Conservation (phyloP, 2,113 vertebrate genomes). For the Australoheros scitulus region DNA sequence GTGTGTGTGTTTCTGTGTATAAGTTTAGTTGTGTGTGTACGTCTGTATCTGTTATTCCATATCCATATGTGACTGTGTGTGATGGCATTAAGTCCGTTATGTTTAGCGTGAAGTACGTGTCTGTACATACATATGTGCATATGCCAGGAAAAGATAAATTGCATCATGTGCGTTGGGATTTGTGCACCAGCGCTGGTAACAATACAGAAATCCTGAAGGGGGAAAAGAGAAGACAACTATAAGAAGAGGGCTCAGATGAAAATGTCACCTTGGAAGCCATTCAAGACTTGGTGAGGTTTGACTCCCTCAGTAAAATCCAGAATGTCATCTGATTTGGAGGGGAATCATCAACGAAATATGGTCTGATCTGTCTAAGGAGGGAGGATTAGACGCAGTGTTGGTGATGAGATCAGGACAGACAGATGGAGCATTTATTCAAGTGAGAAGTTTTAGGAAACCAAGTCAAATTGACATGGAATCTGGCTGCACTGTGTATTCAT, state of each 20-base stretch:
- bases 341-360: constrained; percentile 28
- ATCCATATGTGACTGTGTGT: constrained; percentile 22
- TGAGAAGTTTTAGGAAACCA: constrained; percentile 51
- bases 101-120: constrained; percentile 1
- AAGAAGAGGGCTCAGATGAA: constrained; percentile 27
- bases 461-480: constrained; percentile 52
- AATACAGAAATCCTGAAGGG: neutral
- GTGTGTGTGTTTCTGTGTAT: neutral
- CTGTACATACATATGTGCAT: constrained; percentile 26
- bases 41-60: constrained; percentile 4
- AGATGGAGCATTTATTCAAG: constrained; percentile 71
- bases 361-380: constrained; percentile 49
- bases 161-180: constrained; percentile 16
- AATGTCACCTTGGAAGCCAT: constrained; percentile 45
- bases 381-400: constrained; percentile 62
- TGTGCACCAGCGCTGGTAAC: neutral
- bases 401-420: constrained; percentile 70
- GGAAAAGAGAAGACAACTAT: neutral
- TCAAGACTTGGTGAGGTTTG: constrained; percentile 15
- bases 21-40: constrained; percentile 6
- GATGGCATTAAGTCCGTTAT: constrained; percentile 21
- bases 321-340: constrained; percentile 49
- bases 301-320: constrained; percentile 26
- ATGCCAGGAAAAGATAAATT: constrained; percentile 39
- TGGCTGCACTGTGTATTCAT: constrained; percentile 27